Evolutionary conservation across 2,797 vertebrate genomes (phyloP), one percentile per base, ranked within the genome.

Genomic region (Natrix natrix): DNA sequence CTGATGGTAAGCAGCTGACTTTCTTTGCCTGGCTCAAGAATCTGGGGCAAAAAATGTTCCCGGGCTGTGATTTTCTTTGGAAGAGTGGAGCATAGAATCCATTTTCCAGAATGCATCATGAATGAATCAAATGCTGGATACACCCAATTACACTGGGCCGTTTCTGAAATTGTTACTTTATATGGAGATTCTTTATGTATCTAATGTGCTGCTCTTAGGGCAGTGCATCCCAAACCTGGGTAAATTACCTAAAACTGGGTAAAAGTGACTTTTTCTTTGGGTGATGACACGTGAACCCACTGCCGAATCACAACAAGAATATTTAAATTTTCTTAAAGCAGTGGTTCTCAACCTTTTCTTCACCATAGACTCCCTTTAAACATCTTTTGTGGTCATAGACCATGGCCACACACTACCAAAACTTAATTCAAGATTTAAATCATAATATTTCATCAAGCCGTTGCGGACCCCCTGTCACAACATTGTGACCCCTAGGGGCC

Each of bases 1-100:
- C 98, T 0, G 99, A 99, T 0, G 99, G 99, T 99, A 93, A 97
- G 97, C 12, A 11, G 5, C n/a, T 48, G 37, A 83, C 1, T 83
- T 83, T 24, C 37, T 83, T 12, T 11, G 8, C 37, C 8, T 83
- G 74, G 37, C 0, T 83, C 37, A 24, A 83, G 74, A 83, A 83
- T 83, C 8, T 43, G 37, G 26, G 13, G 3, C 52, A 55, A 52
- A 55, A 52, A 4, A 14, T 54, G 55, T 87, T 55, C 14, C 13
- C 0, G 8, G 17, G 74, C 10, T 83, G 74, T 24, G 37, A 83
- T 48, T 78, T 78, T 83, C 37, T 1, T 48, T 48, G 20, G 22
- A 83, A 17, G 74, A 20, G 1, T 24, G 74, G 20, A 22, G 20
- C 17, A 2, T 22, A 48, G 20, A 78, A 10, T 78, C 37, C 8